A percentile compares a stretch with the other conserved stretches of the same genome.
These are phyloP conservation scores for Arvicanthis niloticus DNA, from an alignment of 2,113 vertebrate species.

Conservation along the genomic window DNA sequence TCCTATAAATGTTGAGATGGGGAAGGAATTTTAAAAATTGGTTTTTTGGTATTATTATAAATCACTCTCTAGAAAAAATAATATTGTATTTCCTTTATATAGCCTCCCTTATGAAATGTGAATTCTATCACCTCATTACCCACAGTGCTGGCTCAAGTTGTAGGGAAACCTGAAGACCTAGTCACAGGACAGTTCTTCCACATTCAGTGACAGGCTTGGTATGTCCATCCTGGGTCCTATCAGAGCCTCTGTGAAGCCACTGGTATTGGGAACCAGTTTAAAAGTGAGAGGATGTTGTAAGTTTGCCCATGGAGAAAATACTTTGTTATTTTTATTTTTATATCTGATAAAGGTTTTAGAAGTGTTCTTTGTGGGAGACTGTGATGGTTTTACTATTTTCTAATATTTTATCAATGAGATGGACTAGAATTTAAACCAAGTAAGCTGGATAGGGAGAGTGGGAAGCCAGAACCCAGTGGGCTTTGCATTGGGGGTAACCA, in stretches of 20 bases:
- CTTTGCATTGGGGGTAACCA: constrained; percentile 8
- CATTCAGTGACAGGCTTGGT: constrained; percentile 49
- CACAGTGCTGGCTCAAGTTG: constrained; percentile 62
- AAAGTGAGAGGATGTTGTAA: constrained; percentile 34
- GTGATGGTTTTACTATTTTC: constrained; percentile 25
- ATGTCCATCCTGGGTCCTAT: constrained; percentile 36
- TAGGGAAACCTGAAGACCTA: constrained; percentile 57
- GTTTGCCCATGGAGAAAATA: constrained; percentile 13
- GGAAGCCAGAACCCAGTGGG: constrained; percentile 4
- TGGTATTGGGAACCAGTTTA: constrained; percentile 43
- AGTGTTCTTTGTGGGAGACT: constrained; percentile 17
- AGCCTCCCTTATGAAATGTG: constrained; percentile 81
- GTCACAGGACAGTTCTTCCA: constrained; percentile 52
- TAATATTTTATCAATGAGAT: neutral
- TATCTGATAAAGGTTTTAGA: neutral
- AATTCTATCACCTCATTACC: constrained; percentile 78
- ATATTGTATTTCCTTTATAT: constrained; percentile 82
- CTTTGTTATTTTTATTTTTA: neutral
- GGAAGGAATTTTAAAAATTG: constrained; percentile 75
- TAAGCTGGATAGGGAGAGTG: neutral
- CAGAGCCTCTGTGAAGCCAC: constrained; percentile 30
- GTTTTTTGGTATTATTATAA: constrained; percentile 68
- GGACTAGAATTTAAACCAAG: neutral
- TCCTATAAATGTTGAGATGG: constrained; percentile 76
- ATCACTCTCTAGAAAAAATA: constrained; percentile 79